Base-by-base conservation (phyloP, 2,888 invertebrate genomes). In the Spialia ferax region DNA sequence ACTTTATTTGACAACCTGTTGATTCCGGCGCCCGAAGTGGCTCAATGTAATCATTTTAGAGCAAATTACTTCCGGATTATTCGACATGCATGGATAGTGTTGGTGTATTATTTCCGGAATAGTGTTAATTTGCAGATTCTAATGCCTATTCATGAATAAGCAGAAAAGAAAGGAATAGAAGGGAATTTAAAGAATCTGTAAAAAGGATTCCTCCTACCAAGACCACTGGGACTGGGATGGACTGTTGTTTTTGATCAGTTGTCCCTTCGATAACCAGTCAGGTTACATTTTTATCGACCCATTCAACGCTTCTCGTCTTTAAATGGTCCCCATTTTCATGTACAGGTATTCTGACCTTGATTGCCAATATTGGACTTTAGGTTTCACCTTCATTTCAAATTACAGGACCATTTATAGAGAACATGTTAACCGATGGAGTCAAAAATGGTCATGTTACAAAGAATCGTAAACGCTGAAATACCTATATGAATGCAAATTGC, bases 201-300 rank as follows among this genome's bases (percentile, higher is more conserved):
- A 42, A 15, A 42, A 1, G 10, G 42, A 42, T 15, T 42, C 15
- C 20, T 23, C 20, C 8, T 54, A 15, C 5, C 6, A 15, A 50
- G 15, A 26, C 54, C 4, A 13, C 7, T 52, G 23, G 13, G 13
- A 13, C 7, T 52, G 23, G 13, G 13, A 55, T 35, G 8, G 22
- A 35, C 52, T 38, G 18, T 13, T 57, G 23, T 52, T 20, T 48
- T 59, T 15, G 52, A 42, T 59, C 23, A 20, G 59, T 35, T 29
- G 48, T n/a, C 35, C 64, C 57, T 57, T 64, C 59, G 50, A 59
- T 57, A 65, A 65, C 65, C 65, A 59, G 65, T 65, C 26, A 22
- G 50, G 48, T 52, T 23, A 62, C 61, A 52, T 62, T 62, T 65
- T 65, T 57, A 50, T 48, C 26, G n/a, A 57, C 1, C 57, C 59